Percentiles rank a stretch among this genome's conserved stretches.
phyloP scores from a whole-genome alignment of 2,888 invertebrate genomes.

The Cephus pulcher region DNA sequence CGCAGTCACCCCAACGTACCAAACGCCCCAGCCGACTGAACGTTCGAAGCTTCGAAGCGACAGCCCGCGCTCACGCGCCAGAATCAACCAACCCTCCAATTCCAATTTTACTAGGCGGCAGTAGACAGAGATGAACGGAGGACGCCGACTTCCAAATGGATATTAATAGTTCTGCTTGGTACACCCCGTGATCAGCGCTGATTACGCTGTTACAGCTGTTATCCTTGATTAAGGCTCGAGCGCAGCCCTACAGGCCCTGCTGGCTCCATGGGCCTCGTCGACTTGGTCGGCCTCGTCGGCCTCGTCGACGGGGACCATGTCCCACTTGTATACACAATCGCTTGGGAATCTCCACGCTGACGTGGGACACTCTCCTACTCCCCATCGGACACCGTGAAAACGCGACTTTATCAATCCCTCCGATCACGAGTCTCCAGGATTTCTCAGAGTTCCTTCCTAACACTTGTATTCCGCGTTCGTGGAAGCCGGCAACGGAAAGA shows the following conservation, averaged over 20 bases:
- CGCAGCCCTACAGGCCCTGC: constrained; percentile 23
- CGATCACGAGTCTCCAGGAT: no score
- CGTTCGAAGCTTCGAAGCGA: background rate
- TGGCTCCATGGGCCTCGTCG: background rate
- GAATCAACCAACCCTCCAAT: no score
- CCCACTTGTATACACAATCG: constrained; percentile 42
- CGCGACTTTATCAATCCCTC: no score
- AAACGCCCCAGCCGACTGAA: background rate
- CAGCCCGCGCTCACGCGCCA: no score
- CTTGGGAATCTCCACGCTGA: constrained; percentile 5
- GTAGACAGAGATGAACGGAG: background rate
- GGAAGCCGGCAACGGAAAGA: no score
- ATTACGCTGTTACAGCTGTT: constrained; percentile 58
- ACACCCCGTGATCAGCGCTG: constrained; percentile 54
- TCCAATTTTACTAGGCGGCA: background rate
- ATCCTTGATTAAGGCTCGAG: constrained; percentile 56
- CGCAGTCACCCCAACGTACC: no score
- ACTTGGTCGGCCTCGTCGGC: no score
- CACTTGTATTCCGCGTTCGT: no score
- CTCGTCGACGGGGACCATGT: constrained; percentile 15
- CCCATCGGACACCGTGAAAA: background rate
- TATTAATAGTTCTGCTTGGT: constrained; percentile 55
- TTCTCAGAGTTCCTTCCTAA: no score
- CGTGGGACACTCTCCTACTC: background rate
- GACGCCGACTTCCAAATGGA: constrained; percentile 50